Evolutionary conservation across 2,797 vertebrate species (phyloP).

Genomic region (Petrocephalus sullivani): DNA sequence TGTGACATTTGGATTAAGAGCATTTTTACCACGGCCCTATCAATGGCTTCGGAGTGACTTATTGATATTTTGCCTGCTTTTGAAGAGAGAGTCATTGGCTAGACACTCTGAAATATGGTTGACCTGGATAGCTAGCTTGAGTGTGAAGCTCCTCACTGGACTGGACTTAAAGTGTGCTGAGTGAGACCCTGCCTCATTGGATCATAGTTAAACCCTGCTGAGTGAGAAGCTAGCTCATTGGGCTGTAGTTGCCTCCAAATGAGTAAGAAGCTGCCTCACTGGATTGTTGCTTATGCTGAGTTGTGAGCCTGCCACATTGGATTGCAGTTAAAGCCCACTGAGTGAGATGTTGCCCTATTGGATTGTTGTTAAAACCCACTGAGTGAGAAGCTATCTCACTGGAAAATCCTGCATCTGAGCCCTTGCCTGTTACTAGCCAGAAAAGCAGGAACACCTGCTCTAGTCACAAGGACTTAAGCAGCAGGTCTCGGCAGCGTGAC

Average conservation of each 20-base stretch:
- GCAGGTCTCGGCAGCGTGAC: constrained; percentile 54
- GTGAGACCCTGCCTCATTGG: neutral
- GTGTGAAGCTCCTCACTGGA: neutral
- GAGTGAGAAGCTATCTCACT: neutral
- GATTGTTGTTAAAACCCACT: neutral
- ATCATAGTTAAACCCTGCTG: neutral
- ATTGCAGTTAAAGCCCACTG: neutral
- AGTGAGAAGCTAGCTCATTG: neutral
- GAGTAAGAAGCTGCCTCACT: neutral
- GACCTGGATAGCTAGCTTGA: neutral
- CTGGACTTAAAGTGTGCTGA: neutral
- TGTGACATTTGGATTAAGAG: neutral
- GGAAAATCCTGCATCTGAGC: constrained; percentile 44
- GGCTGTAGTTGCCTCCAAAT: neutral
- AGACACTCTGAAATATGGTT: neutral
- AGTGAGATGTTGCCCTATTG: neutral
- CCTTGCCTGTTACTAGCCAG: constrained; percentile 43
- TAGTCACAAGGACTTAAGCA: constrained; percentile 48
- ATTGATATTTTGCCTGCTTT: neutral
- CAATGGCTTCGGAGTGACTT: neutral
- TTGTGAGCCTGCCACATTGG: neutral
- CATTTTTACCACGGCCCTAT: neutral
- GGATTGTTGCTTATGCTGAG: neutral
- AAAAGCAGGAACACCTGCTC: constrained; percentile 48
- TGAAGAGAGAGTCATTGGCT: neutral